Evolutionary conservation across 1,140 invertebrate genomes (phyloP).

Genomic region (Branchinecta lindahli): DNA sequence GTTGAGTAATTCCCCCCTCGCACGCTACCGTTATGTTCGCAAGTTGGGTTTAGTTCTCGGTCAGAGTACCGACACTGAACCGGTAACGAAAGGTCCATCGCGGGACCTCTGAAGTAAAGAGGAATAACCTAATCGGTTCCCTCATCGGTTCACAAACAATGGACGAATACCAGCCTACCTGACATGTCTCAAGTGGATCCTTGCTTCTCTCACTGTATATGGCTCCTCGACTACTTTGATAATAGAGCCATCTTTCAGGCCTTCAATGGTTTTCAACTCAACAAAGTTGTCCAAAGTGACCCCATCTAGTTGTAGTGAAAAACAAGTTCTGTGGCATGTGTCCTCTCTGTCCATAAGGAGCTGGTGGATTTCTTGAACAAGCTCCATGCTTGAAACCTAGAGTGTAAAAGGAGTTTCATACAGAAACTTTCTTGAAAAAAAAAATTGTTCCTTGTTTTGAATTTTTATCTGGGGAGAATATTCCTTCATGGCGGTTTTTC

Average conservation of each 20-base stretch:
- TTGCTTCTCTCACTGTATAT: constrained; percentile 91
- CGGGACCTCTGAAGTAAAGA: no score
- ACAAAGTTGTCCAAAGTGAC: constrained; percentile 92
- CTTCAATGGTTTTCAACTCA: constrained; percentile 89
- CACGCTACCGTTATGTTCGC: no score
- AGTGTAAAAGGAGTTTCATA: constrained; percentile 16
- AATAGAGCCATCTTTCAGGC: constrained; percentile 80
- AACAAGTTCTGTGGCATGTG: constrained; percentile 93
- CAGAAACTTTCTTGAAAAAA: not conserved
- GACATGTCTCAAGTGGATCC: constrained; percentile 92
- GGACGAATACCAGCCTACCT: not conserved
- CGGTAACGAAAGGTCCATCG: no score
- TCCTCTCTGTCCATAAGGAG: constrained; percentile 94
- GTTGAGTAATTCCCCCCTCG: no score
- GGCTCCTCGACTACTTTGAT: constrained; percentile 89
- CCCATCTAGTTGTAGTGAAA: constrained; percentile 86
- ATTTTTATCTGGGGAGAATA: constrained; percentile 3
- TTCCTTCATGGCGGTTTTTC: not conserved
- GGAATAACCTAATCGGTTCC: no score
- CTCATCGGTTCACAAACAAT: no score
- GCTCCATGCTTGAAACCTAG: constrained; percentile 87
- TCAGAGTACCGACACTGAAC: no score
- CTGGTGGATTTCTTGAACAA: constrained; percentile 98
- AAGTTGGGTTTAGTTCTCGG: no score
- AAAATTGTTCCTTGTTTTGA: not conserved